Evolutionary conservation across 2,888 invertebrate genomes (phyloP), one percentile per base, ranked within the genome.

Genomic region (Labia minor): DNA sequence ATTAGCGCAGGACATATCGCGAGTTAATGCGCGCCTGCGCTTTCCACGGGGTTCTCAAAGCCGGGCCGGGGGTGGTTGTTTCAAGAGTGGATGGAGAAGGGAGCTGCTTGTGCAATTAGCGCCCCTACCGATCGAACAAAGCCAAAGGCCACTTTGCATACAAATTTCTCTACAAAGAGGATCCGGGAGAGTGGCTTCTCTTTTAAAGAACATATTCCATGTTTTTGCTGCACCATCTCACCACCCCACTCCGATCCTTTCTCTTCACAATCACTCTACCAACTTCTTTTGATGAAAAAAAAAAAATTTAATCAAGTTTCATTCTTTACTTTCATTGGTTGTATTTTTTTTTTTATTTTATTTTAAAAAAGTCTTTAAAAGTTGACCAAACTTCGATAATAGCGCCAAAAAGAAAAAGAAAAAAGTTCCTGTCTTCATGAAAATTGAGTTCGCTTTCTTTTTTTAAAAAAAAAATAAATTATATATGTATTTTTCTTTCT

Each of bases 1-100:
- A 49, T 49, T 49, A 49, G 49, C 49, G 49, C 49, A 49, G 49
- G 49, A 49, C 49, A 49, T 49, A 49, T 49, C 49, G 49, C 49
- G 49, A 49, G 49, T 49, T 49, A 49, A 49, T 49, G 49, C 49
- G 49, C 49, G 49, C 49, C n/a, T 49, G 49, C 49, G 49, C 49
- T 26, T 26, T 26, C 26, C 26, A 49, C 14, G 2, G 16, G 49
- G 14, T n/a, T n/a, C n/a, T n/a, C n/a, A n/a, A n/a, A n/a, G n/a
- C n/a, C n/a, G 49, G 49, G 49, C 49, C n/a, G 14, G 16, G 49
- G 11, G 33, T 2, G 16, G n/a, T 49, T 16, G 49, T 16, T 49
- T 49, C n/a, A 14, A 49, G 49, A 14, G n/a, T n/a, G 49, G 49
- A 33, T 6, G 33, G 33, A 11, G 33, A 33, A 11, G 33, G 33